Evolutionary conservation across 2,888 invertebrate species (phyloP), one percentile per base, ranked within the genome.

Genomic region (Aphidoletes aphidimyza): DNA sequence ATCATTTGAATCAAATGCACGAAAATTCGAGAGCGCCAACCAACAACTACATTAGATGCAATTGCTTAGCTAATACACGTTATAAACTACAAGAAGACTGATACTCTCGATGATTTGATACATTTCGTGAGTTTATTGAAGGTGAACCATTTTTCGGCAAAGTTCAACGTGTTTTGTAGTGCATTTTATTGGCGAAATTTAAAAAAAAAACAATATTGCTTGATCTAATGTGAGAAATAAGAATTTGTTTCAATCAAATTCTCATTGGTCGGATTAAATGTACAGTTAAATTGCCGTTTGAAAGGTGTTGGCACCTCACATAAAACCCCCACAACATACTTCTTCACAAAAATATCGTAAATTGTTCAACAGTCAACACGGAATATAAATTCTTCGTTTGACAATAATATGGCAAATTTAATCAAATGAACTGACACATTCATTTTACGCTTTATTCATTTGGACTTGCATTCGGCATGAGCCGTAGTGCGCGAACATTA

Each of bases 361-460:
- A 54, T 54, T 22, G 2, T 26, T 54, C n/a, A n/a, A n/a, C n/a
- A n/a, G n/a, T 22, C 2, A 26, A 26, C 8, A 26, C 22, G 3
- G n/a, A 54, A 54, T 22, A 54, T 47, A 47, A 47, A 47, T 47
- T 54, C 2, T 49, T 49, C 54, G 22, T 22, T 54, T 69, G 69
- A 69, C 69, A 69, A 69, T 69, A 69, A 69, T 81, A 11, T 81
- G 81, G 81, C 81, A 81, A 81, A 81, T 81, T 81, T 81, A 81
- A 81, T 81, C 81, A 81, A 81, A 81, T 81, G 34, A 69, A 69
- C 69, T 30, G 69, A 69, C 69, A 54, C 54, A 54, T 54, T 54
- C 54, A 69, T 69, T 69, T 69, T 69, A 69, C 30, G 69, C 30
- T 30, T 19, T n/a, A 34, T 69, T 34, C 69, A 34, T 69, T 69